Percentiles rank a stretch among this genome's conserved stretches.
These are phyloP conservation scores for Alexandromys fortis DNA, from an alignment of 2,113 vertebrate genomes.

Conservation along the genomic window DNA sequence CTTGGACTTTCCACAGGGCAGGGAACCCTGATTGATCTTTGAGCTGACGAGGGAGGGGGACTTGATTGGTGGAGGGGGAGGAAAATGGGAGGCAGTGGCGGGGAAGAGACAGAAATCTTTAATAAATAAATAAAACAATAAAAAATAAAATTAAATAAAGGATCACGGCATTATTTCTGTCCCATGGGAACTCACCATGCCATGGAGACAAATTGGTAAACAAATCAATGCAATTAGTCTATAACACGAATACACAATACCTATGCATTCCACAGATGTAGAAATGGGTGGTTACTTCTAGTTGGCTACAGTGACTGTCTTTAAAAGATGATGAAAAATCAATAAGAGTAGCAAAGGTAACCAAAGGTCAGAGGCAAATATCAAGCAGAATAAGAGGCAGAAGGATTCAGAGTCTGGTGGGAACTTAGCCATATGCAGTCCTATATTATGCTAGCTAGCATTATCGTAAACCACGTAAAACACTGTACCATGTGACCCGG, in stretches of 20 bases:
- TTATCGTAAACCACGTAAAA: not conserved
- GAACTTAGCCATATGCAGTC: not conserved
- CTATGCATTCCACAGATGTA: not conserved
- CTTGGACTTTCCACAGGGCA: too few relatives aligned
- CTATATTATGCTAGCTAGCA: not conserved
- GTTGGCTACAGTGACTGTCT: not conserved
- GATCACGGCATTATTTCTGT: not conserved
- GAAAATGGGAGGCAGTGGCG: too few relatives aligned
- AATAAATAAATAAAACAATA: too few relatives aligned
- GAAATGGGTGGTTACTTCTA: not conserved
- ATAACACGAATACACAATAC: accelerated
- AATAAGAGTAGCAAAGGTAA: not conserved
- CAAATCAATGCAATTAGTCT: not conserved
- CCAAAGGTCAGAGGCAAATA: not conserved
- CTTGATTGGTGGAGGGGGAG: too few relatives aligned
- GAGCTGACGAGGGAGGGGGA: too few relatives aligned
- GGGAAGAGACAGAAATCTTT: too few relatives aligned
- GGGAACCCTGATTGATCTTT: too few relatives aligned
- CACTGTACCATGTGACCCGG: accelerated
- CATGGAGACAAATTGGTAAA: not conserved
- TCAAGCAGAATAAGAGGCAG: not conserved
- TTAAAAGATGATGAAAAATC: not conserved
- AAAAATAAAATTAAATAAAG: too few relatives aligned
- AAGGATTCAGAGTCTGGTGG: not conserved
- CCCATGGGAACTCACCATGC: not conserved